A percentile compares a stretch with the other conserved stretches of the same genome.
These are phyloP conservation scores for Oreotrochilus melanogaster DNA, from an alignment of 2,113 vertebrate genomes.

Conservation along the genomic window DNA sequence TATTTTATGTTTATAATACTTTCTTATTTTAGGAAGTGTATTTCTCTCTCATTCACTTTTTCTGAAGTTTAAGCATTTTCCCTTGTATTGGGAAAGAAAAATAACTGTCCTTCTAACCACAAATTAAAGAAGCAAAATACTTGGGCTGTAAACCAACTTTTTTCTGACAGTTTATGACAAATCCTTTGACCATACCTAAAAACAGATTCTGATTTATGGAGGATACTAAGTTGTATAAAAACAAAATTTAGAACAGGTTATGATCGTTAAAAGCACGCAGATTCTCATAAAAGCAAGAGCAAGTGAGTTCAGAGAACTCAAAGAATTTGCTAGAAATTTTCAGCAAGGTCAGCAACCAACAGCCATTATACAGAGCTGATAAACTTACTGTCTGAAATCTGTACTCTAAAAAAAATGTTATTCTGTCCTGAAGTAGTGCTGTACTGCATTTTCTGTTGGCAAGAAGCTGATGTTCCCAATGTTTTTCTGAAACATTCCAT, in stretches of 20 bases:
- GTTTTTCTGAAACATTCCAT: conserved; percentile 31
- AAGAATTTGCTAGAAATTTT: not conserved
- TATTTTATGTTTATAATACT: not conserved
- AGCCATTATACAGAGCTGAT: not conserved
- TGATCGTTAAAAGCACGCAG: not conserved
- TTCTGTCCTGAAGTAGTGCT: not conserved
- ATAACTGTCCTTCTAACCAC: not conserved
- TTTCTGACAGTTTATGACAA: not conserved
- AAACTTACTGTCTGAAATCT: not conserved
- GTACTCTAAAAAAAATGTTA: not conserved
- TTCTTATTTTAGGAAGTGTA: not conserved
- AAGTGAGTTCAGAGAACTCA: not conserved
- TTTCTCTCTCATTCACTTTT: not conserved
- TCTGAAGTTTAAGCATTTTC: not conserved
- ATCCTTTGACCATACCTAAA: not conserved
- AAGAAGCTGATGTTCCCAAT: not conserved
- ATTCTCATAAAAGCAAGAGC: not conserved
- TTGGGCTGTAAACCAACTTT: not conserved
- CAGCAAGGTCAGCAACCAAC: not conserved
- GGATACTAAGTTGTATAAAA: not conserved
- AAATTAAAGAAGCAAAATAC: not conserved
- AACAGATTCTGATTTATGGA: not conserved
- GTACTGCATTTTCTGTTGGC: not conserved
- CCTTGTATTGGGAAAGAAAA: not conserved
- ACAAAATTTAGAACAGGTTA: not conserved